Percentiles rank a stretch among this genome's conserved stretches.
Evolutionary conservation across 2,888 invertebrate species (phyloP).

Genomic region (Lobophora halterata): DNA sequence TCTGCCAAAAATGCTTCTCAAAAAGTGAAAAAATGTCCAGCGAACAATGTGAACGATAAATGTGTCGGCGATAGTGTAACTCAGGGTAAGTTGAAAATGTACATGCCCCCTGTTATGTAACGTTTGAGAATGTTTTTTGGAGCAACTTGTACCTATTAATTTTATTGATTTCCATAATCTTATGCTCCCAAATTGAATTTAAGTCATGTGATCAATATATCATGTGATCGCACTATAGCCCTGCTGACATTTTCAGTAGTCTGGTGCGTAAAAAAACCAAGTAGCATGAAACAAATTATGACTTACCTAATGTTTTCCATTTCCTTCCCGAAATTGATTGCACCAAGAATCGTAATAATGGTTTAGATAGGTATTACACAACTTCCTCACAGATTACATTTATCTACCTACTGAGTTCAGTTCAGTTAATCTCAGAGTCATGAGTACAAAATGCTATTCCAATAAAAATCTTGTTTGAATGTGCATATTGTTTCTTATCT

Average conservation of each 20-base stretch:
- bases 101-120: conserved; percentile 77
- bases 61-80: conserved; percentile 64
- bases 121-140: conserved; percentile 51
- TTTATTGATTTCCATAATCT: conserved; percentile 1
- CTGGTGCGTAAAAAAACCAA: not conserved
- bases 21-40: conserved; percentile 77
- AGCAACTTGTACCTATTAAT: conserved; percentile 8
- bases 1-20: conserved; percentile 68
- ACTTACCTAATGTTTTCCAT: not conserved
- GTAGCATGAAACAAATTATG: not conserved
- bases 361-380: conserved; percentile 50
- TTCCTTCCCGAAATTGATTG: not conserved
- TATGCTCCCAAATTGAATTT: conserved; percentile 27
- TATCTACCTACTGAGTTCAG: conserved; percentile 25
- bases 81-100: conserved; percentile 72
- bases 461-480: too few relatives aligned
- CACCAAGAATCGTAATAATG: conserved; percentile 20
- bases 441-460: too few relatives aligned
- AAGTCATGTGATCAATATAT: conserved; percentile 67
- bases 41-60: conserved; percentile 66
- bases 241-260: not conserved
- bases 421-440: too few relatives aligned
- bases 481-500: too few relatives aligned
- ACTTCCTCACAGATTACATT: conserved; percentile 42
- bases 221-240: conserved; percentile 53